A percentile compares a stretch with the other conserved stretches of the same genome.
phyloP scores from a whole-genome alignment of 2,888 invertebrate genomes.

The Camponotus fellah region DNA sequence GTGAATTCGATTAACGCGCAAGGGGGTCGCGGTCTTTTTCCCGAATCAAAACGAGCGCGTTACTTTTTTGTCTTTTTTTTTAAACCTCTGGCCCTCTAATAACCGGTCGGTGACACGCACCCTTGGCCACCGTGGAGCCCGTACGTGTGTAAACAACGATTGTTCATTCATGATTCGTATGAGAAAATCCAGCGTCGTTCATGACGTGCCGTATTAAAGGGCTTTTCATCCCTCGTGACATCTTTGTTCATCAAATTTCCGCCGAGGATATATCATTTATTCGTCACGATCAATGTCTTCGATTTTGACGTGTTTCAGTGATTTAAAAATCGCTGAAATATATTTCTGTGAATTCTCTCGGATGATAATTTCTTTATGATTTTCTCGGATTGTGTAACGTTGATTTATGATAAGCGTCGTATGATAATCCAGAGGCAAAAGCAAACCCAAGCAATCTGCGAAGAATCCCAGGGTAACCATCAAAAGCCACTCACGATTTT shows the following conservation, averaged over 20 bases:
- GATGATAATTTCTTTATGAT: not conserved
- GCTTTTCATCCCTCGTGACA: constrained; percentile 31
- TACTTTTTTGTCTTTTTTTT: constrained; percentile 47
- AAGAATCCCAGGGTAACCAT: constrained; percentile 36
- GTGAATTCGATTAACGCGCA: constrained; percentile 83
- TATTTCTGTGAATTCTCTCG: constrained; percentile 1
- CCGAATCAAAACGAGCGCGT: constrained; percentile 53
- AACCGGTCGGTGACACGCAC: constrained; percentile 43
- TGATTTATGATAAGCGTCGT: constrained; percentile 43
- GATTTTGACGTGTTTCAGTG: not conserved
- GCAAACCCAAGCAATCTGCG: constrained; percentile 68
- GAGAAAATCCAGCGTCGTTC: constrained; percentile 43
- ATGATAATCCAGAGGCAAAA: constrained; percentile 65
- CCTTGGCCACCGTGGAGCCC: constrained; percentile 25
- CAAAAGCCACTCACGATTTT: constrained; percentile 38
- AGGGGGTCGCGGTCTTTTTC: constrained; percentile 67
- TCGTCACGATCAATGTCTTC: not conserved
- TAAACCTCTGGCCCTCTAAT: constrained; percentile 24
- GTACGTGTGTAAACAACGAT: constrained; percentile 50
- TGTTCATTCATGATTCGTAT: constrained; percentile 28
- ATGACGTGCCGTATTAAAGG: constrained; percentile 23
- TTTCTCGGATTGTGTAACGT: constrained; percentile 18
- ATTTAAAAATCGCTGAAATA: constrained; percentile 9
- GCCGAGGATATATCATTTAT: not conserved
- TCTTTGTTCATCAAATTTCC: constrained; percentile 3